Evolutionary conservation across 2,797 vertebrate genomes (phyloP), one percentile per base, ranked within the genome.

Genomic region (Aphelocoma californica): DNA sequence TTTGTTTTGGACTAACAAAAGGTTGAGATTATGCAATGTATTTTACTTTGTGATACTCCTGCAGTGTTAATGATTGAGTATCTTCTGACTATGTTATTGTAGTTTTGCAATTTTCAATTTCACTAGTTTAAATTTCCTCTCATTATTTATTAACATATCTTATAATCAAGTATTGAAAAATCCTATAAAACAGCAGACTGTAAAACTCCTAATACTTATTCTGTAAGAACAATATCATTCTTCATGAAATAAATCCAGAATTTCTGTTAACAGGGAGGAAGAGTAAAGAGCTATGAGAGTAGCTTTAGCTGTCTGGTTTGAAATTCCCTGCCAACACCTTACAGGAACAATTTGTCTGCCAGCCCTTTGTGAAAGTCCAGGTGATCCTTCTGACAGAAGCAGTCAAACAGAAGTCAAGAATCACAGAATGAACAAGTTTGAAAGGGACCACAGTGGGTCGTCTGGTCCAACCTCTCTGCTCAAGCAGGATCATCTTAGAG

Each of bases 41-140:
- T 54, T 65, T 62, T 42, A 62, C 38, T 79, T 89, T 54, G 32
- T 5, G 5, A 14, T 78, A 5, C 24, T 90, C 29, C 57, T 47
- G 23, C 29, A 57, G 36, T 67, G 28, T 71, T 92, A 74, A 81
- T 48, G 36, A 67, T 21, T 81, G 92, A 57, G 31, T 62, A 71
- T 71, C 54, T 92, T 93, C 72, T 53, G 84, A 29, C 47, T 48
- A 25, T 25, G 47, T 48, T n/a, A 57, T 26, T 92, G 12, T 19
- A 84, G 51, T 87, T 92, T 65, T 90, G 89, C 56, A 95, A 86
- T 86, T 77, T 91, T 72, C 61, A 75, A 92, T 94, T 90, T 73
- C 26, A 50, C 26, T 61, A 18, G 23, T 78, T 71, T 90, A 64
- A 10, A 4, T 69, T 92, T 92, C 87, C 50, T 88, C 51, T 90